Conservation (phyloP, 2,113 vertebrate genomes). For the Cyprinodon brontotheroides region DNA sequence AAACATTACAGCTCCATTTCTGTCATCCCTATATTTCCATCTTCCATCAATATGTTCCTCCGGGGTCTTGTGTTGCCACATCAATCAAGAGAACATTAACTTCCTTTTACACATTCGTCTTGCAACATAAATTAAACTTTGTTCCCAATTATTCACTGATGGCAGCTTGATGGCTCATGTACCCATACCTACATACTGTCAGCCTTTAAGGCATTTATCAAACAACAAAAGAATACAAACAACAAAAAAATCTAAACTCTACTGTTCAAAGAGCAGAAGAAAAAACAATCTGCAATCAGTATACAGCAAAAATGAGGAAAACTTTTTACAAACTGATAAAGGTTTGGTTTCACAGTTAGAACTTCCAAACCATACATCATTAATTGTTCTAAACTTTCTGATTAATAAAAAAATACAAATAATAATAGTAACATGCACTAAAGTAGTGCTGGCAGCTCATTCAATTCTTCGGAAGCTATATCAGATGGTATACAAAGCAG, state of each 20-base stretch:
- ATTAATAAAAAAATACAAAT: background rate
- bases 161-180: conserved; percentile 51
- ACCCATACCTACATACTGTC: conserved; percentile 43
- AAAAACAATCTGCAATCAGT: background rate
- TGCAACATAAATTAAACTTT: conserved; percentile 63
- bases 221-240: conserved; percentile 19
- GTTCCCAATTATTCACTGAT: conserved; percentile 48
- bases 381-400: conserved; percentile 16
- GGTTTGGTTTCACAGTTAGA: conserved; percentile 12
- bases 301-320: background rate
- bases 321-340: background rate
- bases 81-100: conserved; percentile 73
- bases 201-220: conserved; percentile 20
- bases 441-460: background rate
- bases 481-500: background rate
- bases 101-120: conserved; percentile 62
- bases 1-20: conserved; percentile 35
- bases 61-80: conserved; percentile 53
- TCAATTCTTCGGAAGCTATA: background rate
- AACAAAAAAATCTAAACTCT: background rate
- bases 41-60: conserved; percentile 58
- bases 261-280: background rate
- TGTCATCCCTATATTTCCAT: conserved; percentile 48
- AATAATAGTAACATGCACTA: background rate
- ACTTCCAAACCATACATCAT: conserved; percentile 8